Evolutionary conservation across 1,140 invertebrate genomes (phyloP).

Genomic region (Trichonephila clavipes): DNA sequence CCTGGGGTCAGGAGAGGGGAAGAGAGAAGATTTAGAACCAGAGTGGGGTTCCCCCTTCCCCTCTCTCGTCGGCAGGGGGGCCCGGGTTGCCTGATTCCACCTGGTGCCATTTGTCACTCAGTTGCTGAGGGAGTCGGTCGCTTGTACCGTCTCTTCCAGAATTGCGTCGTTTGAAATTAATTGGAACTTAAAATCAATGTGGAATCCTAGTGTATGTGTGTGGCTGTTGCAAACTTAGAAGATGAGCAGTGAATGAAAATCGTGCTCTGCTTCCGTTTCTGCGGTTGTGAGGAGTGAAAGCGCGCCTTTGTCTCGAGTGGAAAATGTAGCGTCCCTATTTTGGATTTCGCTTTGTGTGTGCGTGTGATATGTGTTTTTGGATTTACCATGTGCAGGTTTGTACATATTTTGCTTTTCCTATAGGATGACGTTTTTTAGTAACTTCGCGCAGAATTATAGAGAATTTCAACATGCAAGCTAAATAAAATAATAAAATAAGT

Average conservation of each 20-base stretch:
- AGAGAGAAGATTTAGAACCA: constrained; percentile 55
- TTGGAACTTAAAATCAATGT: neutral
- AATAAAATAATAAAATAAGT: no score
- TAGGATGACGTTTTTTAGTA: no score
- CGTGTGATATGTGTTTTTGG: constrained; percentile 30
- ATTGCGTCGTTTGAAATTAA: neutral
- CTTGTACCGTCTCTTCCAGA: neutral
- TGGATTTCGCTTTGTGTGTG: neutral
- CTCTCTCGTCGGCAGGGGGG: neutral
- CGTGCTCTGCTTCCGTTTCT: no score
- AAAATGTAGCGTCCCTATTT: neutral
- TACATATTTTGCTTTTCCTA: neutral
- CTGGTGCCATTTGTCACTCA: constrained; percentile 52
- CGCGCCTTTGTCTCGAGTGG: neutral
- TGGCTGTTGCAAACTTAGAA: neutral
- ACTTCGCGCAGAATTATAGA: no score
- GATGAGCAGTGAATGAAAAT: neutral
- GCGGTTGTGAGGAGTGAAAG: no score
- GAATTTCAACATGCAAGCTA: no score
- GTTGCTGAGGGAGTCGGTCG: constrained; percentile 1
- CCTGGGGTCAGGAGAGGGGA: neutral
- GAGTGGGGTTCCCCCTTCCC: constrained; percentile 4
- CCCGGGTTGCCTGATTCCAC: constrained; percentile 25
- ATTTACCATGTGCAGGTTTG: constrained; percentile 66
- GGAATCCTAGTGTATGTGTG: neutral